phyloP scores from a whole-genome alignment of 2,888 invertebrate species.

The Xestia ashworthii region DNA sequence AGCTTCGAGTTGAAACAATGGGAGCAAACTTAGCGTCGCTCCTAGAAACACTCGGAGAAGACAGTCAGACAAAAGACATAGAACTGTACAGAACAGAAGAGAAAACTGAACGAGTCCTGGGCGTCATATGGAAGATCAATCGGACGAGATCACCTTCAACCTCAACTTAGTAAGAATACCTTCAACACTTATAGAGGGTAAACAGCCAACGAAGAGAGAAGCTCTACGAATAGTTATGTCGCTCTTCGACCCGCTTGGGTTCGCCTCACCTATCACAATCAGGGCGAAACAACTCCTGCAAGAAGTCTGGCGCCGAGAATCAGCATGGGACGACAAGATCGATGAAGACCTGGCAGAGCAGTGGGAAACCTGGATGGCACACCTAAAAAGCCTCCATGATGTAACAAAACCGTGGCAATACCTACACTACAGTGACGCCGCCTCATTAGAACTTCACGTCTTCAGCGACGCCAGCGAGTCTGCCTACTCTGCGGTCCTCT shows the following conservation, averaged over 20 bases:
- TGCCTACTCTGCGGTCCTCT: not conserved
- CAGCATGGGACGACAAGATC: constrained; percentile 2
- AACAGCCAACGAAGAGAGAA: not conserved
- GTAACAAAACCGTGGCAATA: not conserved
- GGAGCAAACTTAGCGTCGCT: not conserved
- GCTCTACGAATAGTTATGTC: constrained; percentile 2
- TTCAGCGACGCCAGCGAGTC: constrained; percentile 2
- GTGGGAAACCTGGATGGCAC: not conserved
- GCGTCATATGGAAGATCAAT: not conserved
- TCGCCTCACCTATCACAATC: not conserved
- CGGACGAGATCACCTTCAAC: not conserved
- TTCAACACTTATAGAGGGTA: not conserved
- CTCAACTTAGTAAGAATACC: not conserved
- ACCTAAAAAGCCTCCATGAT: not conserved
- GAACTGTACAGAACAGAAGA: not conserved
- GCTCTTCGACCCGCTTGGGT: not conserved
- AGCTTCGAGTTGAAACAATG: not conserved
- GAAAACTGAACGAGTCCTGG: not conserved
- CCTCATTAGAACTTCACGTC: not conserved
- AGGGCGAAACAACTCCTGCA: not conserved
- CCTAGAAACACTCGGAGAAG: not conserved
- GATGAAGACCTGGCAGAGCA: not conserved
- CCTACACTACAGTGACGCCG: not conserved
- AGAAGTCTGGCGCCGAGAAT: constrained; percentile 7
- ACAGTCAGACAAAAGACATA: not conserved